Evolutionary conservation across 2,888 invertebrate genomes (phyloP), one percentile per base, ranked within the genome.

Genomic region (Drosophila pegasa): DNA sequence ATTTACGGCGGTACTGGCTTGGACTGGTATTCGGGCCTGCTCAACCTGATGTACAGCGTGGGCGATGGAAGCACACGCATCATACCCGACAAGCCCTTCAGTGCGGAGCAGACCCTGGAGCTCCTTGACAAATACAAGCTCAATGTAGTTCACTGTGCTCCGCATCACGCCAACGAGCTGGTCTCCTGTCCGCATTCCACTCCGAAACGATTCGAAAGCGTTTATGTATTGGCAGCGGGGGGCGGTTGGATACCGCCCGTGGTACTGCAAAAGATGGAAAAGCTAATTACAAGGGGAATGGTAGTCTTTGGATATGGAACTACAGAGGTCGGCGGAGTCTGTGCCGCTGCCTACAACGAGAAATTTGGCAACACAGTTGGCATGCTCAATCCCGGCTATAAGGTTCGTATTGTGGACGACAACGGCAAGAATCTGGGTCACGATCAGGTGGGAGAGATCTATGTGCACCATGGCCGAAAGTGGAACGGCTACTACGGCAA

Each of bases 401-500:
- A 59, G 10, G 41, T 75, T 1, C 84, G 84, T 48, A 85, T 91
- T 50, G 61, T 89, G 3, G 71, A 88, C 55, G 87, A 89, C 0
- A 61, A 84, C 14, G 88, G 86, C 0, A 56, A 78, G 2, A 64
- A 66, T 35, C 62, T 89, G 38, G 80, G 76, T 0, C 40, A 68
- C 6, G 71, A 75, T 18, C 63, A 88, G 58, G 40, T 71, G 0
- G 91, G 91, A 4, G 90, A 91, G 57, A 66, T 91, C 41, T 75
- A 69, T 10, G 22, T 79, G 0, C 58, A 78, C 20, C 58, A 60
- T 2, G 55, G 55, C 0, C 37, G 18, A 0, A 52, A 54, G 14
- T 89, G 89, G 87, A 48, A 43, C n/a, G 91, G 91, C 8, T 91
- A 91, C 31, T 89, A 84, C 56, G 72, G 77, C 6, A 87, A 90